Evolutionary conservation across 2,113 vertebrate genomes (phyloP).

Genomic region (Chionis minor): DNA sequence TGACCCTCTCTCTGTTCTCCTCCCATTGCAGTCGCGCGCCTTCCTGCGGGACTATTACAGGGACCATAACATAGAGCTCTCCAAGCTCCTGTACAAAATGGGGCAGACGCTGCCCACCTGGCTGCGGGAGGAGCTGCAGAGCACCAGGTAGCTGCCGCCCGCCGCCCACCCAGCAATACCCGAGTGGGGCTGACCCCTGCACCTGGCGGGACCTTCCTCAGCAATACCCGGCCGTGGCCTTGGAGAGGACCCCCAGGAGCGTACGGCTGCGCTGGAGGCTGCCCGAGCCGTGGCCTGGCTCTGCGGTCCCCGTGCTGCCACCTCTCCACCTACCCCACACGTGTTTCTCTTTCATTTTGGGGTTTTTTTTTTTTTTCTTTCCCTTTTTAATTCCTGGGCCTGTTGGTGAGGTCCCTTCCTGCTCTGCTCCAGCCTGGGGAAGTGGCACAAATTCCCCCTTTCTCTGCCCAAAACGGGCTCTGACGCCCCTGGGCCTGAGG

Average conservation of each 20-base stretch:
- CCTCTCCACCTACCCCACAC: background rate
- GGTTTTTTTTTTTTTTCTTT: background rate
- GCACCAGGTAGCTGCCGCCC: constrained; percentile 87
- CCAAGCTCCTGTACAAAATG: constrained; percentile 96
- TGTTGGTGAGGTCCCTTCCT: background rate
- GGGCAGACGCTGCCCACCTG: constrained; percentile 92
- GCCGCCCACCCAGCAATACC: constrained; percentile 28
- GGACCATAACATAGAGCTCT: constrained; percentile 95
- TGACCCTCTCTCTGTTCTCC: background rate
- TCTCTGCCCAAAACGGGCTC: background rate
- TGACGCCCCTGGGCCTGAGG: background rate
- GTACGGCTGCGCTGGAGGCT: background rate
- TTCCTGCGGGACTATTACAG: constrained; percentile 94
- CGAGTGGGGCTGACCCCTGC: background rate
- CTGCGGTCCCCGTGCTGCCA: background rate
- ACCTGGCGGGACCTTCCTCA: constrained; percentile 23
- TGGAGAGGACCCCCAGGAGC: background rate
- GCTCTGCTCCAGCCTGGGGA: background rate
- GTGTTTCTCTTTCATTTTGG: background rate
- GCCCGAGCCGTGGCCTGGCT: background rate
- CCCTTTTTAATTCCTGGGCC: background rate
- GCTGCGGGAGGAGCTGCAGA: constrained; percentile 94
- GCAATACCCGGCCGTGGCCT: constrained; percentile 60
- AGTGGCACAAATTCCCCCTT: background rate
- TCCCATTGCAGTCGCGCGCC: constrained; percentile 79